phyloP scores from a whole-genome alignment of 2,888 invertebrate genomes.

The Eristalis intricaria region DNA sequence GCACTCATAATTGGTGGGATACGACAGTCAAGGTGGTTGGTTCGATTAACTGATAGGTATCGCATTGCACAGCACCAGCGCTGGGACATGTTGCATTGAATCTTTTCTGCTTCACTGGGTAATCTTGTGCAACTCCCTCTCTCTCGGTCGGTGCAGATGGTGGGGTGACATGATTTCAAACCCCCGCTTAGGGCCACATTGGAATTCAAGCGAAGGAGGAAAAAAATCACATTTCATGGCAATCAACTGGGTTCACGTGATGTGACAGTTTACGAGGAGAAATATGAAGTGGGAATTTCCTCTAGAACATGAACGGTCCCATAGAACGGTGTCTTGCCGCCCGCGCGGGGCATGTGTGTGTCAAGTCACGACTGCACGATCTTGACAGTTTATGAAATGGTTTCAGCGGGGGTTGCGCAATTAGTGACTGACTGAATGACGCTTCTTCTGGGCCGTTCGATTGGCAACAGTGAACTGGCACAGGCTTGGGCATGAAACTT shows the following conservation, averaged over 20 bases:
- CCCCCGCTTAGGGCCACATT: background rate
- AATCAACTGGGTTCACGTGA: background rate
- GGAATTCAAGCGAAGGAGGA: background rate
- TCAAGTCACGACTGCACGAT: constrained; percentile 6
- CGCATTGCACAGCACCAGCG: constrained; percentile 38
- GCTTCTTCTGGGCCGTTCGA: background rate
- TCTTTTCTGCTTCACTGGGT: constrained; percentile 33
- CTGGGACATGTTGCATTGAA: constrained; percentile 42
- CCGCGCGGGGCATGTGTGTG: background rate
- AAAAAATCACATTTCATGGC: background rate
- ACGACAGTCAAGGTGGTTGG: constrained; percentile 33
- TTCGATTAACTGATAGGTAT: constrained; percentile 63
- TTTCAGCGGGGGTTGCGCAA: background rate
- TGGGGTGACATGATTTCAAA: background rate
- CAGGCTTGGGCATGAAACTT: too few species aligned
- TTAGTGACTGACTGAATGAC: background rate
- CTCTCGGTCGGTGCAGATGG: background rate
- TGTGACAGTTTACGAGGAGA: background rate
- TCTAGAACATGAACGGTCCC: background rate
- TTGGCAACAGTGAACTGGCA: too few species aligned
- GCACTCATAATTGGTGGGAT: constrained; percentile 49
- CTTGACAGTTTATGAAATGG: constrained; percentile 3
- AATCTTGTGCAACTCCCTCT: constrained; percentile 6
- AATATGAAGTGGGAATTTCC: background rate
- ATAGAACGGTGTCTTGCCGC: background rate